Evolutionary conservation across 2,797 vertebrate species (phyloP).

Genomic region (Melanotaenia boesemani): DNA sequence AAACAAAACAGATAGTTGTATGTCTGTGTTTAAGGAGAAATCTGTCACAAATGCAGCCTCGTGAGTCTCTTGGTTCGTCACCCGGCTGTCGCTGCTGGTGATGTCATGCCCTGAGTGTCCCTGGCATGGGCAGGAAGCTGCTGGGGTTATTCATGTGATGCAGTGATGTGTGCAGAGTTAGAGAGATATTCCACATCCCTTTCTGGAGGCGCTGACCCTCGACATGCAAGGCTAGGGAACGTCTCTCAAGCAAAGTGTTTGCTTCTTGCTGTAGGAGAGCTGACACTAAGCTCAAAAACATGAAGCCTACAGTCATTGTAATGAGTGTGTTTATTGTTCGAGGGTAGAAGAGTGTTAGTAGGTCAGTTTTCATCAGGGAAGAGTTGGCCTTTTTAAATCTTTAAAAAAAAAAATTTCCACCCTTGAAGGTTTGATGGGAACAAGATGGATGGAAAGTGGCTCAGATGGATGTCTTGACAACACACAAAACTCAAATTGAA

Average conservation of each 20-base stretch:
- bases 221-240: constrained; percentile 49
- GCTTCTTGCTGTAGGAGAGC: constrained; percentile 33
- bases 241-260: constrained; percentile 37
- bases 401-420: constrained; percentile 6
- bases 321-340: constrained; percentile 8
- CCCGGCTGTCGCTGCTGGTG: constrained; percentile 47
- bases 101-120: constrained; percentile 42
- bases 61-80: constrained; percentile 26
- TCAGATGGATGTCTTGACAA: constrained; percentile 2
- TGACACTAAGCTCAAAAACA: constrained; percentile 67
- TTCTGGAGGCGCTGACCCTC: constrained; percentile 65
- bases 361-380: constrained; percentile 38
- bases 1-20: constrained; percentile 34
- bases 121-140: constrained; percentile 62
- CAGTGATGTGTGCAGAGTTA: constrained; percentile 66
- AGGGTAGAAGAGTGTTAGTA: constrained; percentile 5
- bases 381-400: neutral
- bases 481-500: neutral
- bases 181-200: constrained; percentile 54
- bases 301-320: constrained; percentile 17
- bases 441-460: constrained; percentile 11
- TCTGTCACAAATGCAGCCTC: constrained; percentile 44
- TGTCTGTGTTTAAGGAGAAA: constrained; percentile 44
- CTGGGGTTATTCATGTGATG: constrained; percentile 56
- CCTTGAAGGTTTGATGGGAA: constrained; percentile 21